Conservation (phyloP, 2,797 vertebrate species). For the Lithobates pipiens region DNA sequence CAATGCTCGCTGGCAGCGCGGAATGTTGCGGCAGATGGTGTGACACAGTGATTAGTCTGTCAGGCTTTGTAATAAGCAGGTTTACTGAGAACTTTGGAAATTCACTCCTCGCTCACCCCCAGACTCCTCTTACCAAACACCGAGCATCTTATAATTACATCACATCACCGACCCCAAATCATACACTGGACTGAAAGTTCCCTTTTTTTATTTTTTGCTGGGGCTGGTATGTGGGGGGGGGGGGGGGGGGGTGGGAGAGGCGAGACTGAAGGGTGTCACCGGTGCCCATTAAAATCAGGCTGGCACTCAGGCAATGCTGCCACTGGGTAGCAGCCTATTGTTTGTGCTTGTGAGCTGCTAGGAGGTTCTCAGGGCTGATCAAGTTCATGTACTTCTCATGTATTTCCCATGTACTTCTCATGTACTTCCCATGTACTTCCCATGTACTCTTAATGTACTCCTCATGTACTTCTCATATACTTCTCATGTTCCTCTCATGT, state of each 20-base stretch:
- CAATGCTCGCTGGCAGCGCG: constrained; percentile 42
- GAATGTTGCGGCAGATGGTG: constrained; percentile 39
- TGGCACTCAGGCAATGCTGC: background rate
- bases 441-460: too few species aligned
- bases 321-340: too few species aligned
- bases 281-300: background rate
- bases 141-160: background rate
- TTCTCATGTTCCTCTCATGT: too few species aligned
- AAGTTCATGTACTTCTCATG: too few species aligned
- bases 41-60: constrained; percentile 49
- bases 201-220: background rate
- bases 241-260: background rate
- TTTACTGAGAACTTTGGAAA: constrained; percentile 13
- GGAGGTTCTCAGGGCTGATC: too few species aligned
- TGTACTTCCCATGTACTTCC: too few species aligned
- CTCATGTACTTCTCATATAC: too few species aligned
- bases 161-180: background rate
- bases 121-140: background rate
- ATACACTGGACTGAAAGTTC: background rate
- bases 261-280: background rate
- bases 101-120: constrained; percentile 6
- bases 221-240: background rate
- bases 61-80: constrained; percentile 42
- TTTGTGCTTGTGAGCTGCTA: too few species aligned
- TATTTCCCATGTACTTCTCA: too few species aligned